These are phyloP conservation scores for Toxonevra muliebris DNA, from an alignment of 2,888 invertebrate species.

Conservation along the genomic window DNA sequence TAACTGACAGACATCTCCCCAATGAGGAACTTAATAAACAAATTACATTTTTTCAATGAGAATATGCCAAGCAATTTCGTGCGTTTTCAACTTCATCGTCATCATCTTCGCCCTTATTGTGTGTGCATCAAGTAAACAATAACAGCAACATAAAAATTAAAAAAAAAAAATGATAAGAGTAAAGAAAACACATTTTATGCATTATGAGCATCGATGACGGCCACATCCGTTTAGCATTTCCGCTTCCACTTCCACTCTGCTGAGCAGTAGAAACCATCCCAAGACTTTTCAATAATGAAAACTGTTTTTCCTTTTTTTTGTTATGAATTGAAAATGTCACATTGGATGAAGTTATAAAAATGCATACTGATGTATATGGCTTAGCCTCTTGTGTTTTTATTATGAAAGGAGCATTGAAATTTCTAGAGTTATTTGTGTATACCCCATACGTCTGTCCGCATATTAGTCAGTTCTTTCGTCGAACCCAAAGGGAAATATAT, in stretches of 20 bases:
- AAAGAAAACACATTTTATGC: not conserved
- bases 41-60: too few relatives aligned
- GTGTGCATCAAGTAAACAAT: too few relatives aligned
- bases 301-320: not conserved
- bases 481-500: too few relatives aligned
- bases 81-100: too few relatives aligned
- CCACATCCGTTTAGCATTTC: not conserved
- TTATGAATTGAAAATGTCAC: constrained; percentile 11
- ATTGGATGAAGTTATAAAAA: constrained; percentile 20
- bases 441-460: not conserved
- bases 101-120: too few relatives aligned
- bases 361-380: constrained; percentile 9
- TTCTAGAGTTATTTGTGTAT: not conserved
- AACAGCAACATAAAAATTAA: too few relatives aligned
- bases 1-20: too few relatives aligned
- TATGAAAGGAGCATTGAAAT: not conserved
- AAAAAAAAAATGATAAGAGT: too few relatives aligned
- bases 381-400: not conserved
- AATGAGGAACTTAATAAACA: too few relatives aligned
- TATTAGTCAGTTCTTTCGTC: too few relatives aligned
- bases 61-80: too few relatives aligned
- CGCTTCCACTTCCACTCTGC: not conserved
- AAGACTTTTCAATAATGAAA: constrained; percentile 10
- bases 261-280: not conserved
- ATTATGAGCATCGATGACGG: not conserved